Evolutionary conservation across 2,113 vertebrate genomes (phyloP).

Genomic region (Chloebia gouldiae): DNA sequence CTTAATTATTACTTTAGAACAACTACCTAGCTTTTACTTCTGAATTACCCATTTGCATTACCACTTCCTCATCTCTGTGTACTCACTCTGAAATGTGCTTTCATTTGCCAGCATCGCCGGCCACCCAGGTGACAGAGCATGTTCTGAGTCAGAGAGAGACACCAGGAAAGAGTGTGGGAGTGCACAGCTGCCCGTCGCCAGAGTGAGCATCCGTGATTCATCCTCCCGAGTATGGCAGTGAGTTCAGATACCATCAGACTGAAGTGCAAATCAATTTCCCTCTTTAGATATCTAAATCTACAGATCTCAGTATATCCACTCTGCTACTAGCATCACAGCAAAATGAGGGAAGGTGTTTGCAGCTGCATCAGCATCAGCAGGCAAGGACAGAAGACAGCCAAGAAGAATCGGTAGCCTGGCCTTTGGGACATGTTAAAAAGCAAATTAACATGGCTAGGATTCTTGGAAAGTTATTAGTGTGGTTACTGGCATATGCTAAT

Average conservation of each 20-base stretch:
- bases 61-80: background rate
- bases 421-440: background rate
- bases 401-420: background rate
- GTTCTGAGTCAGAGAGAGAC: background rate
- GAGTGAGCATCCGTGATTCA: rapidly evolving
- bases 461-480: background rate
- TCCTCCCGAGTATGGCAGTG: background rate
- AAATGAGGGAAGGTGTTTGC: background rate
- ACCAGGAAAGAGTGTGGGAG: background rate
- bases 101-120: background rate
- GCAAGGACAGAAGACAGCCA: background rate
- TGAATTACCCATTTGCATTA: background rate
- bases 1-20: background rate
- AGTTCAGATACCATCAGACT: background rate
- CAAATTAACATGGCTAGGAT: background rate
- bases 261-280: background rate
- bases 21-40: conserved; percentile 19
- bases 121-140: background rate
- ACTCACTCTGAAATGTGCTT: background rate
- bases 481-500: background rate
- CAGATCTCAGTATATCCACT: background rate
- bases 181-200: rapidly evolving
- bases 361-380: background rate
- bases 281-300: background rate
- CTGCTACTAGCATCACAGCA: background rate